phyloP scores from a whole-genome alignment of 2,797 vertebrate genomes.

The Selene dorsalis region DNA sequence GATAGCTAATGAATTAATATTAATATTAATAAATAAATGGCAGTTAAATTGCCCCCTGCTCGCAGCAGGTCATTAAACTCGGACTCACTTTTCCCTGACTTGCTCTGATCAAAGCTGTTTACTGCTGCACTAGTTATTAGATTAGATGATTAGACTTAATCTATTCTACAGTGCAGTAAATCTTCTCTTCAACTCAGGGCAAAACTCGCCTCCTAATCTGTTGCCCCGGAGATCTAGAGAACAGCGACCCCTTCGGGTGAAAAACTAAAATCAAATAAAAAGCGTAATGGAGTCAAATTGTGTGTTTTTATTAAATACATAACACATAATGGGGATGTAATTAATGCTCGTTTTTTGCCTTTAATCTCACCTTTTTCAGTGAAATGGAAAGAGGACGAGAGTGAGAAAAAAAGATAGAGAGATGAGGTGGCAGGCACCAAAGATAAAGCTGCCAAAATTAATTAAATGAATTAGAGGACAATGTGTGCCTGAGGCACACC shows the following conservation, averaged over 20 bases:
- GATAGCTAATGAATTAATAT: background rate
- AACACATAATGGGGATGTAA: background rate
- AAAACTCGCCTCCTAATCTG: constrained; percentile 6
- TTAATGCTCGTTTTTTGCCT: background rate
- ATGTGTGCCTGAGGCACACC: constrained; percentile 8
- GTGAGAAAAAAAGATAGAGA: background rate
- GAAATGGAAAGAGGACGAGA: background rate
- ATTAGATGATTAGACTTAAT: constrained; percentile 38
- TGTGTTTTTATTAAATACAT: background rate
- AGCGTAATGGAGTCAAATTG: background rate
- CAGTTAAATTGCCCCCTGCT: background rate
- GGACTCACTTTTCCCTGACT: constrained; percentile 17
- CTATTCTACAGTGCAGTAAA: constrained; percentile 18
- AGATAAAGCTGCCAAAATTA: constrained; percentile 44
- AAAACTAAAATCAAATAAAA: background rate
- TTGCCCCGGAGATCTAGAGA: constrained; percentile 14
- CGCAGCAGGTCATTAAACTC: constrained; percentile 13
- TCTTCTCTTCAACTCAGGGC: constrained; percentile 10
- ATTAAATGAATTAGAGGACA: constrained; percentile 45
- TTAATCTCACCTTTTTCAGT: background rate
- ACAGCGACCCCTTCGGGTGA: constrained; percentile 69
- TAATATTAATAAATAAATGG: background rate
- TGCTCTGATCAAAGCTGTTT: constrained; percentile 29
- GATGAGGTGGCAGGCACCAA: constrained; percentile 26
- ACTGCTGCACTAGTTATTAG: constrained; percentile 11